Percentiles rank a stretch among this genome's conserved stretches.
Evolutionary conservation across 2,888 invertebrate genomes (phyloP).

Genomic region (Branchipolynoe longqiensis): DNA sequence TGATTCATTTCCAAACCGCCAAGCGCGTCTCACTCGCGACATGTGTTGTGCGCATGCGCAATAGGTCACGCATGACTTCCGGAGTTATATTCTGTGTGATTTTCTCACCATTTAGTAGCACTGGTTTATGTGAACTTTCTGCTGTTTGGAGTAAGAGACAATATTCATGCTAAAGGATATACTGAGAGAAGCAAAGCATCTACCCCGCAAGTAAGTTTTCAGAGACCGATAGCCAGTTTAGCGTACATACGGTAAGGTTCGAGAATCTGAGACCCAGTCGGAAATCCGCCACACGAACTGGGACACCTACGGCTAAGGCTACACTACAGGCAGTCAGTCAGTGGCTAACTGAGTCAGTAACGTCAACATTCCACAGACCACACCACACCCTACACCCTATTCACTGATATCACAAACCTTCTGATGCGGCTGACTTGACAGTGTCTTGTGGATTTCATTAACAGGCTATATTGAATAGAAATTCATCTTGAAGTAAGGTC

Average conservation of each 20-base stretch:
- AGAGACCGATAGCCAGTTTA: background rate
- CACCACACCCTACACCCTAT: background rate
- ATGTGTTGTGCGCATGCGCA: constrained; percentile 12
- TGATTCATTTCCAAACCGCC: background rate
- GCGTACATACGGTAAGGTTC: background rate
- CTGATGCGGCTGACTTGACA: background rate
- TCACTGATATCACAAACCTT: background rate
- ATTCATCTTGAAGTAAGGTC: too few species aligned
- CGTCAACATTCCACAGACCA: constrained; percentile 19
- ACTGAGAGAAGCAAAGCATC: background rate
- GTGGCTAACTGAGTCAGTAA: background rate
- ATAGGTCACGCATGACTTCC: constrained; percentile 56
- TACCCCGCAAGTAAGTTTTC: constrained; percentile 13
- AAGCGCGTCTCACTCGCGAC: background rate
- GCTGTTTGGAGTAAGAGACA: background rate
- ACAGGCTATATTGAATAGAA: too few species aligned
- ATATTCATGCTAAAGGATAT: constrained; percentile 7
- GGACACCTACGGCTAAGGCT: too few species aligned
- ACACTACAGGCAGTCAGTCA: too few species aligned
- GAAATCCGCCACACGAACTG: constrained; percentile 34
- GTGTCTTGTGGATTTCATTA: background rate
- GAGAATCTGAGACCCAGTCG: background rate
- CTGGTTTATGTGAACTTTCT: constrained; percentile 3
- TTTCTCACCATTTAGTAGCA: background rate
- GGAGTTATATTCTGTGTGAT: background rate